Evolutionary conservation across 2,797 vertebrate species (phyloP).

Genomic region (Epinephelus malabaricus): DNA sequence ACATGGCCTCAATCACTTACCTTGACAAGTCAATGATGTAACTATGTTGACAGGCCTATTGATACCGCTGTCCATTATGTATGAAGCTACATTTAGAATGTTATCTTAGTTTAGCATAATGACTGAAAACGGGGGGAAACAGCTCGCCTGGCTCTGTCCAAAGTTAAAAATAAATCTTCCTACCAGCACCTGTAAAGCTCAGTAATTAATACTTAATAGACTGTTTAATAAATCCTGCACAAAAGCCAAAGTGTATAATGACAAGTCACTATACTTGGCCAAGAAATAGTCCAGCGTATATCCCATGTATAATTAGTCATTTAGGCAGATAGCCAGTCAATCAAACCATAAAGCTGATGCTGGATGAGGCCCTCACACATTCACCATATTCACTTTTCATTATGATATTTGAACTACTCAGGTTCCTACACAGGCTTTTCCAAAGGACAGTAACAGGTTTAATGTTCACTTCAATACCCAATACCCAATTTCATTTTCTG

Average conservation of each 20-base stretch:
- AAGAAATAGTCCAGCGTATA: neutral
- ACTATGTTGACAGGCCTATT: no score
- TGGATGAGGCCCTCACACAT: neutral
- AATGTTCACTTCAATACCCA: neutral
- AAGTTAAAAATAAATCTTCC: neutral
- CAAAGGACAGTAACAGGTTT: neutral
- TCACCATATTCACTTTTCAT: neutral
- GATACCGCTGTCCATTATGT: neutral
- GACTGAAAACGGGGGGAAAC: neutral
- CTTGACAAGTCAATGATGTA: no score
- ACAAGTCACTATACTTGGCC: neutral
- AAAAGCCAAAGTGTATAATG: neutral
- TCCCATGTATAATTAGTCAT: neutral
- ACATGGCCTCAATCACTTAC: no score
- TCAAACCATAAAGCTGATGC: neutral
- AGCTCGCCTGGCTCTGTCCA: neutral
- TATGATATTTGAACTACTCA: neutral
- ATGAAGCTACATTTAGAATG: neutral
- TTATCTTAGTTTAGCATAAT: neutral
- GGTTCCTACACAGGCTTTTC: neutral
- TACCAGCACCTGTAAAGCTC: neutral
- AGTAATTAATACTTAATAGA: neutral
- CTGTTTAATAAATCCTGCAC: neutral
- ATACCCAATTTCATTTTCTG: neutral
- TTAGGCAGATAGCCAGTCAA: neutral